Evolutionary conservation across 2,797 vertebrate genomes (phyloP).

Genomic region (Alectoris magna): DNA sequence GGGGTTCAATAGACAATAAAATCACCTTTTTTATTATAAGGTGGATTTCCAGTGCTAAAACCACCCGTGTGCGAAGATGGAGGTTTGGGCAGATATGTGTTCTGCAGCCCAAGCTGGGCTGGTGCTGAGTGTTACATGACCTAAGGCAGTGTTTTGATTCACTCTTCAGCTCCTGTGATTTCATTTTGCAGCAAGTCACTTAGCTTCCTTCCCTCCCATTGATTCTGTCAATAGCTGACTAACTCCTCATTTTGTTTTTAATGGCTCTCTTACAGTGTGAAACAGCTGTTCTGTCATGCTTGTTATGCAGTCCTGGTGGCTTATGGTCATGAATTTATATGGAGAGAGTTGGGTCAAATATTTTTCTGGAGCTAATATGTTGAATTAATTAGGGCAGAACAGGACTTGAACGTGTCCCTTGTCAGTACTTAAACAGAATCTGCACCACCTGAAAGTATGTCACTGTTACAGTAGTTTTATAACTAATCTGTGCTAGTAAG

Average conservation of each 20-base stretch:
- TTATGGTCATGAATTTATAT: not conserved
- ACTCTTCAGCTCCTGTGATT: slow-evolving; percentile 10
- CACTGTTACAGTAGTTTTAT: slow-evolving; percentile 8
- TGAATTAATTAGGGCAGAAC: slow-evolving; percentile 34
- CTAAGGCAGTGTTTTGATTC: slow-evolving; percentile 29
- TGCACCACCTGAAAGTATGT: not conserved
- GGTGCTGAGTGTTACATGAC: not conserved
- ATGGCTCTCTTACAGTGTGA: not conserved
- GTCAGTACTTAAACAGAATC: not conserved
- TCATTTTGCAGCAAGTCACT: slow-evolving; percentile 43
- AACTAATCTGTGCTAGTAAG: slow-evolving; percentile 2
- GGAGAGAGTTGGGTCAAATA: not conserved
- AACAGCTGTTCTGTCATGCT: not conserved
- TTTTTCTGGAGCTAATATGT: not conserved
- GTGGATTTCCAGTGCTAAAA: not conserved
- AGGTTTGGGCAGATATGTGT: not conserved
- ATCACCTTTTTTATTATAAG: not conserved
- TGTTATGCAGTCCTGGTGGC: not conserved
- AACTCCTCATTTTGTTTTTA: slow-evolving; percentile 49
- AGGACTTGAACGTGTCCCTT: not conserved
- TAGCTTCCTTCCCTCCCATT: not conserved
- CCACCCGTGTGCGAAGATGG: not conserved
- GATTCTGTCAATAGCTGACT: slow-evolving; percentile 49
- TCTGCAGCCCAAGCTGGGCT: not conserved
- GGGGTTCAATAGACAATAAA: not conserved